A percentile compares a stretch with the other conserved stretches of the same genome.
Evolutionary conservation across 2,888 invertebrate species (phyloP).

Genomic region (Seira musarum): DNA sequence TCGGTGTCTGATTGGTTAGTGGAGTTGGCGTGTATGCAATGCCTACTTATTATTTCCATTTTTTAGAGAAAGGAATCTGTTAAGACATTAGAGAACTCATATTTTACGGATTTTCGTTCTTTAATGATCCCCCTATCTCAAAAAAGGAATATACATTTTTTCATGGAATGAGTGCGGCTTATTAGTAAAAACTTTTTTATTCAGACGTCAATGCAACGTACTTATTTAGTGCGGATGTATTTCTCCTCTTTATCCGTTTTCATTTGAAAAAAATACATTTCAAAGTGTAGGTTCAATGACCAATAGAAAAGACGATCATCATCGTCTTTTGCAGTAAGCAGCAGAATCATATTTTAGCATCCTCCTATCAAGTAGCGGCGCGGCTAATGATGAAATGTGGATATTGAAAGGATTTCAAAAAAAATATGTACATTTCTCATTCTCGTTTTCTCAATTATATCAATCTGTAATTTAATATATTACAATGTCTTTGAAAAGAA

Average conservation of each 20-base stretch:
- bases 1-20: no score
- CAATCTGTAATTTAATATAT: slow-evolving; percentile 15
- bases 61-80: neutral
- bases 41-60: no score
- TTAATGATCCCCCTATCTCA: neutral
- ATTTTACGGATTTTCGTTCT: neutral
- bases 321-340: neutral
- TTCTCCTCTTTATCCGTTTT: slow-evolving; percentile 1
- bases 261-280: neutral
- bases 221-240: neutral
- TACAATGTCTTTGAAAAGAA: neutral
- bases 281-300: slow-evolving; percentile 49
- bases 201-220: neutral
- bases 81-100: neutral
- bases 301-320: slow-evolving; percentile 43
- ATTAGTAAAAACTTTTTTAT: neutral
- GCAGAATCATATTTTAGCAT: slow-evolving; percentile 51
- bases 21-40: no score
- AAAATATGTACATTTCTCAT: slow-evolving; percentile 36
- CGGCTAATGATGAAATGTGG: slow-evolving; percentile 27
- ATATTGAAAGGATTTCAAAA: slow-evolving; percentile 28
- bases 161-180: neutral
- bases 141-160: neutral
- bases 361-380: slow-evolving; percentile 33
- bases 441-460: slow-evolving; percentile 31